Evolutionary conservation across 2,888 invertebrate genomes (phyloP), one percentile per base, ranked within the genome.

Genomic region (Hipparchia sbordonii): DNA sequence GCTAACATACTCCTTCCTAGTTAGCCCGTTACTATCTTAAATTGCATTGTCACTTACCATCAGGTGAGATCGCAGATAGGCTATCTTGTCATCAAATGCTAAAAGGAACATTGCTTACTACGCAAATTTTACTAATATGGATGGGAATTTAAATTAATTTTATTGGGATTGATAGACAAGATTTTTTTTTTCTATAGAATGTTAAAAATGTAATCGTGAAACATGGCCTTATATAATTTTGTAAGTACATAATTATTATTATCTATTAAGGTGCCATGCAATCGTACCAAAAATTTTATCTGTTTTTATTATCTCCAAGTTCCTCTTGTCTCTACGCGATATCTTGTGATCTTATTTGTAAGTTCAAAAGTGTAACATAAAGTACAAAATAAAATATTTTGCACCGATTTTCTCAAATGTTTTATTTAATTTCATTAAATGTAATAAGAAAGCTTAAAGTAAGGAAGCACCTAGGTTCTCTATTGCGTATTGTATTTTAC

Each of bases 351-450:
- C 84, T 83, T 84, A 86, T 80, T 76, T 83, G 79, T 85, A 82
- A 81, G 81, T 82, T 80, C 80, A 79, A 82, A 78, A 79, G 80
- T 84, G 82, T 85, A 83, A 85, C 81, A 80, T 80, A 75, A 82
- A 88, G 87, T 89, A 89, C 85, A 87, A 85, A 82, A 81, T 82
- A 86, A 87, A 87, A 82, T 88, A 87, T 89, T 90, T 90, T 90
- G 86, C 87, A 89, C 85, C 77, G 54, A 72, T 68, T 60, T 69
- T 48, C 13, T 61, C 23, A 68, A 62, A 68, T 72, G 68, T 72
- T 79, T 78, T 75, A 71, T 76, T 72, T 63, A 51, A 23, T 71
- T 12, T 23, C 12, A 23, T 66, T 9, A 13, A 7, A 13, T 13
- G 13, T 48, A 74, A 39, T 73, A 39, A 57, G 67, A 67, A 68